Conservation (phyloP, 30 jellyfish, hydroid and myxozoan genomes). For the Aurelia coerulea region DNA sequence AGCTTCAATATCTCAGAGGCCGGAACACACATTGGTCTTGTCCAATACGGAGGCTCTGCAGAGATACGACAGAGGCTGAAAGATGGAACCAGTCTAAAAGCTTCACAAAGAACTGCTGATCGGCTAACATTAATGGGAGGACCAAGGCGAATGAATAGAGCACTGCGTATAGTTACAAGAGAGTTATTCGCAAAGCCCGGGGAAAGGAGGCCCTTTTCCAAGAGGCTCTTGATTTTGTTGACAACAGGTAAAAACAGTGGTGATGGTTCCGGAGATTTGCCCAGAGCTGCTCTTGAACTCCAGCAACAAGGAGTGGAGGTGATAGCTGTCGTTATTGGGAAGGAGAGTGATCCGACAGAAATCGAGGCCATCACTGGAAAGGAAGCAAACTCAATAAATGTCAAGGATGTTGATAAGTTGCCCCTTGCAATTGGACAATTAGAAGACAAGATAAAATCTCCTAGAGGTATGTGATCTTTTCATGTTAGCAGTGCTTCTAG, state of each 20-base stretch:
- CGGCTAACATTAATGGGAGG: conserved; percentile 71
- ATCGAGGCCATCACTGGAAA: conserved; percentile 33
- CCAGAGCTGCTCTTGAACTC: conserved; percentile 58
- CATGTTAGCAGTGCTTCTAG: no score
- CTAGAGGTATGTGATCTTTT: conserved; percentile 13
- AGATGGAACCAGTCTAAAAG: conserved; percentile 42
- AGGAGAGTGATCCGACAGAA: conserved; percentile 58
- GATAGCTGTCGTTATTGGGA: conserved; percentile 69
- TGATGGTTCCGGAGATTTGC: conserved; percentile 59
- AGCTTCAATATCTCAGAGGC: conserved; percentile 48
- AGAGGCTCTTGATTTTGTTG: conserved; percentile 59
- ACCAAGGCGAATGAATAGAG: conserved; percentile 65
- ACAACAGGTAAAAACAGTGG: conserved; percentile 79
- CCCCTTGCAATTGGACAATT: conserved; percentile 32
- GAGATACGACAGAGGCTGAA: conserved; percentile 17
- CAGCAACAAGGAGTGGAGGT: conserved; percentile 59
- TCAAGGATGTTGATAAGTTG: conserved; percentile 11
- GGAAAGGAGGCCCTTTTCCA: conserved; percentile 38
- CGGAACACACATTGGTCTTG: conserved; percentile 67
- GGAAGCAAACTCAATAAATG: conserved; percentile 18
- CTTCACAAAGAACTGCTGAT: not conserved
- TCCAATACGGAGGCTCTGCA: conserved; percentile 58
- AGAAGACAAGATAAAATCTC: conserved; percentile 31
- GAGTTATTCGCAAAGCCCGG: conserved; percentile 36
- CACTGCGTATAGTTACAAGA: conserved; percentile 38